Percentiles rank a stretch among this genome's conserved stretches.
Evolutionary conservation across 2,797 vertebrate species (phyloP).

Genomic region (Chrosomus eos): DNA sequence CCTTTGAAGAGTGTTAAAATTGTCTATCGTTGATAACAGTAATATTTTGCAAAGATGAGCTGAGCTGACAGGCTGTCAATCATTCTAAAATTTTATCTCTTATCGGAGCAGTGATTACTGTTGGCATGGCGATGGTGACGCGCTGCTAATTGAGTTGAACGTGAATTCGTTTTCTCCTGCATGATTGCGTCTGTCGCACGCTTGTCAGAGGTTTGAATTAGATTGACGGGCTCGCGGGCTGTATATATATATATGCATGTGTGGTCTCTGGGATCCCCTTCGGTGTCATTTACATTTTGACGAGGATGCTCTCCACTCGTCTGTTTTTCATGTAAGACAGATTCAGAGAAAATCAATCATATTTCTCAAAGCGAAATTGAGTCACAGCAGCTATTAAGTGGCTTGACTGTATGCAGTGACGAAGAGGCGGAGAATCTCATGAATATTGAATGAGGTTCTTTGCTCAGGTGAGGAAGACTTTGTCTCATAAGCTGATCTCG

Average conservation of each 20-base stretch:
- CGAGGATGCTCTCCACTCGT: conserved; percentile 34
- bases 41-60: conserved; percentile 69
- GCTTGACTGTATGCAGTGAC: neutral
- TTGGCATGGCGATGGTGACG: conserved; percentile 74
- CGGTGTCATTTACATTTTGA: conserved; percentile 49
- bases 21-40: conserved; percentile 69
- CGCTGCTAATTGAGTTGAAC: conserved; percentile 80
- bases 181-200: conserved; percentile 76
- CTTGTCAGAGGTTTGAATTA: conserved; percentile 76
- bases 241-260: conserved; percentile 71
- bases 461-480: neutral
- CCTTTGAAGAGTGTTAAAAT: conserved; percentile 12
- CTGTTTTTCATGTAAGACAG: conserved; percentile 31
- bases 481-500: conserved; percentile 7
- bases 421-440: conserved; percentile 14
- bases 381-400: neutral
- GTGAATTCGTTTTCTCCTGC: conserved; percentile 74
- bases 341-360: conserved; percentile 39
- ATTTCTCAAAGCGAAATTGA: conserved; percentile 10
- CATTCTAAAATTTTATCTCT: conserved; percentile 66
- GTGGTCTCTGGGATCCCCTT: conserved; percentile 61
- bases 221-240: conserved; percentile 75
- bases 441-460: conserved; percentile 30
- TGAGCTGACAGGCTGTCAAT: conserved; percentile 80
- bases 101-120: conserved; percentile 66